Conservation (phyloP, 2,797 vertebrate species). For the Salmo trutta region DNA sequence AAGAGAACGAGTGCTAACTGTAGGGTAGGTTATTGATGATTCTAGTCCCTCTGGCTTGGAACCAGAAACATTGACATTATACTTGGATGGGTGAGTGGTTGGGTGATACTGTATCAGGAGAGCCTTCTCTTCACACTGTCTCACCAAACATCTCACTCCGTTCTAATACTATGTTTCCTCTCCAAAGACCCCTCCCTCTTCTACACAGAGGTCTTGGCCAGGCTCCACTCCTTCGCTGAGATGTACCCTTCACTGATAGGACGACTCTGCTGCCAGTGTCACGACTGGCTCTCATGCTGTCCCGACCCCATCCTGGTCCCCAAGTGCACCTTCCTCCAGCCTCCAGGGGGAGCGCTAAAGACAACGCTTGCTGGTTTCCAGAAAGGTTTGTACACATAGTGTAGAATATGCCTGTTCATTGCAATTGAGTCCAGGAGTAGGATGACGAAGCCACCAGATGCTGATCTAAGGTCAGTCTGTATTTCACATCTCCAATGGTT, state of each 20-base stretch:
- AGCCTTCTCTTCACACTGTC: neutral
- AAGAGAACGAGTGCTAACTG: neutral
- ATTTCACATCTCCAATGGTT: neutral
- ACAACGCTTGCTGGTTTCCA: conserved; percentile 67
- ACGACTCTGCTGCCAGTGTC: conserved; percentile 75
- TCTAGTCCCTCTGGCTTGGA: neutral
- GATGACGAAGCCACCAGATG: neutral
- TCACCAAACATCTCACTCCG: neutral
- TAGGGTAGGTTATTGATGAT: neutral
- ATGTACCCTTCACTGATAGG: conserved; percentile 68
- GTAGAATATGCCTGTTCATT: neutral
- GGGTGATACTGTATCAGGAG: neutral
- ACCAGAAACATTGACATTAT: neutral
- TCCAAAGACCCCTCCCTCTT: conserved; percentile 71
- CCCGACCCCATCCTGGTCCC: conserved; percentile 76
- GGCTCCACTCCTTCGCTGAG: conserved; percentile 67
- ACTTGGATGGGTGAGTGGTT: neutral
- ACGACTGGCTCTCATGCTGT: conserved; percentile 70
- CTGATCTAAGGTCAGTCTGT: neutral
- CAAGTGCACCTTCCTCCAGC: conserved; percentile 76
- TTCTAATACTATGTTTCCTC: conserved; percentile 9
- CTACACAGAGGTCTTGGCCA: conserved; percentile 74
- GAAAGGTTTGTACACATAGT: conserved; percentile 66
- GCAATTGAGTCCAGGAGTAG: neutral
- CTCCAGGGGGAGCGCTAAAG: conserved; percentile 74